phyloP scores from a whole-genome alignment of 2,797 vertebrate genomes.

The Scleropages formosus region DNA sequence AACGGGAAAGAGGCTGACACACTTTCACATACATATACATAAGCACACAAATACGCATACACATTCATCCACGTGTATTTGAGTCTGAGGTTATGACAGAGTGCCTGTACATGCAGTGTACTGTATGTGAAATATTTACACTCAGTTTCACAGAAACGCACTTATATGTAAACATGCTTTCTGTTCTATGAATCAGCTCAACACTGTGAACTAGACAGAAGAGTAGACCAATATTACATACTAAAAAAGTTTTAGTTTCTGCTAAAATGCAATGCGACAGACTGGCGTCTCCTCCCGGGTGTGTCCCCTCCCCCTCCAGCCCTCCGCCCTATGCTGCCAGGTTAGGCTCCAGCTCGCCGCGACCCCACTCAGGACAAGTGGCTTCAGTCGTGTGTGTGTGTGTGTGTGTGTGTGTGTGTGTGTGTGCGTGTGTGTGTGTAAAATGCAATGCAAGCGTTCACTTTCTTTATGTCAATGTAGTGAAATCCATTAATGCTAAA shows the following conservation, averaged over 20 bases:
- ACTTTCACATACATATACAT: neutral
- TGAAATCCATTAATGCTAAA: too few species aligned
- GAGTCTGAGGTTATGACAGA: neutral
- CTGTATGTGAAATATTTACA: neutral
- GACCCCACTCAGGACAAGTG: too few species aligned
- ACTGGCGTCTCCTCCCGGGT: neutral
- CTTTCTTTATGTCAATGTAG: too few species aligned
- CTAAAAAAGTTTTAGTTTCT: neutral
- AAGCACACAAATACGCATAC: neutral
- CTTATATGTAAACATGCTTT: neutral
- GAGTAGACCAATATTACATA: neutral
- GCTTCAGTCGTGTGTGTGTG: too few species aligned
- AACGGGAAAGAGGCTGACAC: slow-evolving; percentile 22
- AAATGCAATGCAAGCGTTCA: too few species aligned
- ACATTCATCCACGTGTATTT: neutral
- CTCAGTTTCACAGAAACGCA: neutral
- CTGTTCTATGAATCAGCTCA: slow-evolving; percentile 1
- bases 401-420: too few species aligned
- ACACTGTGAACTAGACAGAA: neutral
- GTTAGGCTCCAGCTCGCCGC: too few species aligned
- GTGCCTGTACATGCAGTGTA: neutral
- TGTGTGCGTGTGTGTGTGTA: too few species aligned
- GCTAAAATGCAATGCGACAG: slow-evolving; percentile 12
- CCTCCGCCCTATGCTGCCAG: neutral
- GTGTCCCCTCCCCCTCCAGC: too few species aligned